Evolutionary conservation across 2,113 vertebrate species (phyloP).

Genomic region (Pygoscelis adeliae): DNA sequence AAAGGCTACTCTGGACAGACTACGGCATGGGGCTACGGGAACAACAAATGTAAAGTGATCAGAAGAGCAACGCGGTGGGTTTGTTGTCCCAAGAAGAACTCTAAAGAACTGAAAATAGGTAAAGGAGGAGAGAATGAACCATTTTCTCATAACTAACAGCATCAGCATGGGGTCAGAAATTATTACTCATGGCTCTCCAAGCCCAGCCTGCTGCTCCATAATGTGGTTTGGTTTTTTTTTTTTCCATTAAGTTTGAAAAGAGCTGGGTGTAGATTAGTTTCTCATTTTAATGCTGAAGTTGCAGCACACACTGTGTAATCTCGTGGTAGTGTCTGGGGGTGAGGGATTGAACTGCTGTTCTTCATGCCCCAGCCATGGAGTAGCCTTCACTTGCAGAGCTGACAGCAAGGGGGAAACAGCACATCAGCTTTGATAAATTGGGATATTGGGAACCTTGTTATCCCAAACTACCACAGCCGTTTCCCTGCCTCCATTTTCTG

Average conservation of each 20-base stretch:
- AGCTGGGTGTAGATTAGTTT: neutral
- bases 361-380: fast-evolving
- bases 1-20: neutral
- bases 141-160: neutral
- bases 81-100: neutral
- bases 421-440: fast-evolving
- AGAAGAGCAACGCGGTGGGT: neutral
- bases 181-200: neutral
- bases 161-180: neutral
- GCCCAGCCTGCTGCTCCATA: neutral
- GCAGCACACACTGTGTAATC: neutral
- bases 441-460: neutral
- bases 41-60: neutral
- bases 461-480: fast-evolving
- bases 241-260: neutral
- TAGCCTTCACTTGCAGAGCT: neutral
- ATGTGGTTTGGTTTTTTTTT: neutral
- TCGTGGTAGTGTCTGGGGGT: neutral
- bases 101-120: neutral
- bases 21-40: neutral
- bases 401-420: neutral
- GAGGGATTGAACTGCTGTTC: neutral
- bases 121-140: neutral
- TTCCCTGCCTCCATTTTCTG: neutral
- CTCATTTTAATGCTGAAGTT: neutral